Conservation (phyloP, 2,113 vertebrate species). For the Tychaedon coryphoeus region DNA sequence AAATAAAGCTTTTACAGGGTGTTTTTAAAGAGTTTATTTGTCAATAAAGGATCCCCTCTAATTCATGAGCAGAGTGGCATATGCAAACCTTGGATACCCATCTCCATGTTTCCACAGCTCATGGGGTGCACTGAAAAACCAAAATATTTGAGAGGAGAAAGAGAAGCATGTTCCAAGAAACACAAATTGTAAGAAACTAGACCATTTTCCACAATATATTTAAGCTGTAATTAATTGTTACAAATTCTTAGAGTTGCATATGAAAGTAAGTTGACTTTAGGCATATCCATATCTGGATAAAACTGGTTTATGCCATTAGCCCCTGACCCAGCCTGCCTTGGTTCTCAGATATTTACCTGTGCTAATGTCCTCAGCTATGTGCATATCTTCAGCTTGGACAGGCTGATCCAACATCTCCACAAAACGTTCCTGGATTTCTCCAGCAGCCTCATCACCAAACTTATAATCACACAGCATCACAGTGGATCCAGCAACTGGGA, state of each 20-base stretch:
- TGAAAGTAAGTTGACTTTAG: not conserved
- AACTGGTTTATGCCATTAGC: not conserved
- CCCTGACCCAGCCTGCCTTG: not conserved
- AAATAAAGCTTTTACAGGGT: not conserved
- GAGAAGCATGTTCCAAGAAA: not conserved
- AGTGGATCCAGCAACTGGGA: constrained; percentile 68
- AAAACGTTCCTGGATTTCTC: constrained; percentile 76
- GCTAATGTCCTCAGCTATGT: constrained; percentile 68
- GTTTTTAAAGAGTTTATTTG: not conserved
- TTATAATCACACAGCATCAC: constrained; percentile 80
- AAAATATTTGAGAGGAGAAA: not conserved
- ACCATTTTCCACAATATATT: not conserved
- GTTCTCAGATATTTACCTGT: constrained; percentile 67
- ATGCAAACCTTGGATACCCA: not conserved
- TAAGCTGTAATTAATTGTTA: not conserved
- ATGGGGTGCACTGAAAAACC: not conserved
- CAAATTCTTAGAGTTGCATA: not conserved
- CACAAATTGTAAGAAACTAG: not conserved
- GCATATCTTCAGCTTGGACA: constrained; percentile 69
- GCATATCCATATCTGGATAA: not conserved
- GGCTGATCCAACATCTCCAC: constrained; percentile 75
- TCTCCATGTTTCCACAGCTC: not conserved
- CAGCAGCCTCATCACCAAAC: constrained; percentile 73
- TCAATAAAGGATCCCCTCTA: not conserved
- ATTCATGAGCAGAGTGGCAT: not conserved